Percentiles rank a stretch among this genome's conserved stretches.
These are phyloP conservation scores for Drosophila neonasuta DNA, from an alignment of 2,888 invertebrate species.

Conservation along the genomic window DNA sequence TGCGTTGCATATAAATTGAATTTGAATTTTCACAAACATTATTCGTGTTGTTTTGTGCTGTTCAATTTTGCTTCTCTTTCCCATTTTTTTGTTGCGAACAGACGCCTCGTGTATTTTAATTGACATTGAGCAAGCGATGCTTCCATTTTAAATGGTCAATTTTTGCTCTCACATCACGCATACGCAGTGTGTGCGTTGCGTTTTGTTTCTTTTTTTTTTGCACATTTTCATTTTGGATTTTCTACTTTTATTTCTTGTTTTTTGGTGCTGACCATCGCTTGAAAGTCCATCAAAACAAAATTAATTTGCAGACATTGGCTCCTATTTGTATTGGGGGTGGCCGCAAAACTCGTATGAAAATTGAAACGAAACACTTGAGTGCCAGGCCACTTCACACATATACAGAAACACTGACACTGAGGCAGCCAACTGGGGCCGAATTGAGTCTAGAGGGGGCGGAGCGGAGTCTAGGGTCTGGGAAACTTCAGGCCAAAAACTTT, in stretches of 20 bases:
- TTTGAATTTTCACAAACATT: constrained; percentile 63
- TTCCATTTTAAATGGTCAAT: constrained; percentile 50
- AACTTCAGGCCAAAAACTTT: constrained; percentile 73
- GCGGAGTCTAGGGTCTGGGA: constrained; percentile 2
- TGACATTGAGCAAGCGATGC: constrained; percentile 45
- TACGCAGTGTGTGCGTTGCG: constrained; percentile 39
- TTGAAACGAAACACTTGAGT: constrained; percentile 77
- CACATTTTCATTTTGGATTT: constrained; percentile 5
- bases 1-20: constrained; percentile 74
- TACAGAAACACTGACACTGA: constrained; percentile 46
- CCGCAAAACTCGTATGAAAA: constrained; percentile 67
- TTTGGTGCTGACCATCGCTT: constrained; percentile 46
- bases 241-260: not conserved
- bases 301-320: constrained; percentile 70
- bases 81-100: not conserved
- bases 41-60: constrained; percentile 45
- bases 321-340: constrained; percentile 64
- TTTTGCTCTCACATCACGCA: constrained; percentile 43
- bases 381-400: constrained; percentile 60
- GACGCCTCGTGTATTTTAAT: constrained; percentile 59
- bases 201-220: constrained; percentile 25
- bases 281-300: constrained; percentile 76
- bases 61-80: constrained; percentile 30
- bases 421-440: constrained; percentile 29
- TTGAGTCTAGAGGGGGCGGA: not conserved